Base-by-base conservation (phyloP, 2,888 invertebrate genomes). In the Anagyrus pseudococci region DNA sequence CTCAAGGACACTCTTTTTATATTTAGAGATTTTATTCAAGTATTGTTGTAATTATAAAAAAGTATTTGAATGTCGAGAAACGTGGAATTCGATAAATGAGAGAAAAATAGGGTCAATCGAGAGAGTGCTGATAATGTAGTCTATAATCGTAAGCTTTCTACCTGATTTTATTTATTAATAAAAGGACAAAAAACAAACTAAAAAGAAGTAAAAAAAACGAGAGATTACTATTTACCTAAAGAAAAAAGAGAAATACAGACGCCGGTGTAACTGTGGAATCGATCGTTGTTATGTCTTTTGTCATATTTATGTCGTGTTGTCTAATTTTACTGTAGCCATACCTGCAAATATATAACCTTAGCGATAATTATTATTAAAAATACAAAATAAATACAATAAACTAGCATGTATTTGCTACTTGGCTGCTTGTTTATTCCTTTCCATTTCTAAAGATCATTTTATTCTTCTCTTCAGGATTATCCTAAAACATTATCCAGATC, bases 291-390 rank as follows among this genome's bases (percentile, higher is more conserved):
- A 76, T 75, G 67, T 75, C 74, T 73, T 75, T 77, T 75, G 71
- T 77, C 75, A 77, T 72, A 74, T 77, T 77, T 75, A 77, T 73
- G 73, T 74, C 73, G 74, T 72, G 76, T 76, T 76, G 74, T 73
- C 75, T 76, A 75, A 76, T 75, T 76, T 73, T 73, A 75, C 69
- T 68, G 69, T 72, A 73, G 71, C 72, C 72, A 73, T 75, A 66
- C 50, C 60, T 66, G 60, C 52, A 66, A 71, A 70, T 72, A 71
- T 70, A 69, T 77, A 76, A 76, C 71, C 73, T 71, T 73, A 71
- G 70, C 69, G 69, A 49, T 70, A 66, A 69, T 64, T 61, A 66
- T 60, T 43, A 63, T 58, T 13, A 58, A 46, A 49, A 40, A 19
- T 62, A 58, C 57, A 44, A 57, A 63, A 50, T 61, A 61, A 62